phyloP scores from a whole-genome alignment of 2,888 invertebrate genomes.

The Idaea aversata region DNA sequence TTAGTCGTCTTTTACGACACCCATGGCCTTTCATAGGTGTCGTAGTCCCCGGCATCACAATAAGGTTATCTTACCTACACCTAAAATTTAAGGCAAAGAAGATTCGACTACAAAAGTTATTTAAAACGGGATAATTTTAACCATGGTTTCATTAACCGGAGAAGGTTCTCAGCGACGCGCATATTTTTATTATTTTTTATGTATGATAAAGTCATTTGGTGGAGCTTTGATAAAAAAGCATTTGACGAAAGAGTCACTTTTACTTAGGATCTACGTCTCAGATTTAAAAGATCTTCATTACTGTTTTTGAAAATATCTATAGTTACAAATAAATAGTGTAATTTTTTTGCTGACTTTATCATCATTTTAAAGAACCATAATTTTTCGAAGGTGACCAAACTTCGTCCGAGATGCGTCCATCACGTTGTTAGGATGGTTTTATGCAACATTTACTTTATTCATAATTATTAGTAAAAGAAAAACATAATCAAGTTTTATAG shows the following conservation, averaged over 20 bases:
- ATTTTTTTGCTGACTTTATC: conserved; percentile 44
- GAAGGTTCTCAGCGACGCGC: too few species aligned
- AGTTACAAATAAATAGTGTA: too few species aligned
- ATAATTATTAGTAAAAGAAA: conserved; percentile 13
- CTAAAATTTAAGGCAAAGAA: not conserved
- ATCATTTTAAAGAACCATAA: conserved; percentile 55
- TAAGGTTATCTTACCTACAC: too few species aligned
- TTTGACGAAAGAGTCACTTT: too few species aligned
- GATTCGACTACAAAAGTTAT: not conserved
- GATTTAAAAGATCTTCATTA: too few species aligned
- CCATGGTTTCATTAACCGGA: too few species aligned
- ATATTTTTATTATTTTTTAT: too few species aligned
- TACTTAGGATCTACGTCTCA: too few species aligned
- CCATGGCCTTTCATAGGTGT: too few species aligned
- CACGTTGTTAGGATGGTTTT: conserved; percentile 42
- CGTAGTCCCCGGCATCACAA: too few species aligned
- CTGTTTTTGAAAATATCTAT: too few species aligned
- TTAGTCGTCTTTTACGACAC: not conserved
- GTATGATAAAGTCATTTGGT: too few species aligned
- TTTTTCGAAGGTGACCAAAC: conserved; percentile 58
- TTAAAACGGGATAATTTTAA: not conserved
- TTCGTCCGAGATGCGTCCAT: conserved; percentile 53
- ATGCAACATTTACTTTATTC: conserved; percentile 31
- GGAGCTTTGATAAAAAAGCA: not conserved
- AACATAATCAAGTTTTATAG: not conserved